phyloP scores from a whole-genome alignment of 2,797 vertebrate species.

The Benthosema pterotum region DNA sequence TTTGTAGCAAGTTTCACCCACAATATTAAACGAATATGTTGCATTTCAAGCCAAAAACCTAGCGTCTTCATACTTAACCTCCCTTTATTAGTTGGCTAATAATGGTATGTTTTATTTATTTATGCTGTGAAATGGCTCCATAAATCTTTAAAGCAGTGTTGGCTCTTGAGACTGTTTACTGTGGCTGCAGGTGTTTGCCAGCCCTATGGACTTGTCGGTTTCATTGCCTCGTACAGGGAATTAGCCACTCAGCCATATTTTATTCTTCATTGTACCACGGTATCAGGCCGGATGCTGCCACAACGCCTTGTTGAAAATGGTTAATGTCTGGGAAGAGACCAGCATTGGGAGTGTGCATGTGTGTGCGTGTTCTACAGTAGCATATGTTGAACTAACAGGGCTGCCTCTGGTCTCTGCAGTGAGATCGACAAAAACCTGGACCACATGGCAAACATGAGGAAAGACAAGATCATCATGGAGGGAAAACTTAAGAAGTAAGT shows the following conservation, averaged over 20 bases:
- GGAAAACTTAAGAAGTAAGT: conserved; percentile 97
- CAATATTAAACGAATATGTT: no score
- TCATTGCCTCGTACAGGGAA: conserved; percentile 9
- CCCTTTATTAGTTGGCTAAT: conserved; percentile 34
- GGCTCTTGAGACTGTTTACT: conserved; percentile 33
- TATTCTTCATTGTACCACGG: not conserved
- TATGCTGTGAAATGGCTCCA: conserved; percentile 44
- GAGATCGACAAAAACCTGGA: conserved; percentile 99
- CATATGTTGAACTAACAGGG: conserved; percentile 23
- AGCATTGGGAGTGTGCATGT: conserved; percentile 8
- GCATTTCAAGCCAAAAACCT: no score
- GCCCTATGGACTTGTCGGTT: conserved; percentile 9
- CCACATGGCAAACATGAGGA: conserved; percentile 97
- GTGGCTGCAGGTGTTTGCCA: conserved; percentile 19
- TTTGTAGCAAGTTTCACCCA: no score
- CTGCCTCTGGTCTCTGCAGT: conserved; percentile 76
- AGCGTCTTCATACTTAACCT: conserved; percentile 27
- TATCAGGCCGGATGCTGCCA: no score
- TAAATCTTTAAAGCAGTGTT: conserved; percentile 47
- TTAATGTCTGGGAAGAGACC: conserved; percentile 11
- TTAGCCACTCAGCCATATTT: conserved; percentile 1
- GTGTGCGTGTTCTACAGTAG: not conserved
- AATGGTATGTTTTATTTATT: conserved; percentile 56
- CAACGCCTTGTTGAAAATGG: not conserved
- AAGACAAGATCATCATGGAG: conserved; percentile 98